Percentiles rank a stretch among this genome's conserved stretches.
These are phyloP conservation scores for Uloborus diversus DNA, from an alignment of 1,140 invertebrate species.

Conservation along the genomic window DNA sequence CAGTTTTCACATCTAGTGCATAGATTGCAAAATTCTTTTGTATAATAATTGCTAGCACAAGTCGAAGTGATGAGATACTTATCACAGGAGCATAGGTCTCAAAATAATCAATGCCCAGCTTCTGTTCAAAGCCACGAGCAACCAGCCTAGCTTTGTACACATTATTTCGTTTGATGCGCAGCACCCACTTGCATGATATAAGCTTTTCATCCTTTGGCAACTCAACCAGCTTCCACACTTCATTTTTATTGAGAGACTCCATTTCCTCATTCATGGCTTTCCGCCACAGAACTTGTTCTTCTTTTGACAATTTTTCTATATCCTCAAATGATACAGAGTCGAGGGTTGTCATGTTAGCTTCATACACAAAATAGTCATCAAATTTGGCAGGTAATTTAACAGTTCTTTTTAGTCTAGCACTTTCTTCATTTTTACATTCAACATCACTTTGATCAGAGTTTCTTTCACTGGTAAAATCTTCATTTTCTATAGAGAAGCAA, in stretches of 20 bases:
- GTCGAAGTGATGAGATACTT: background rate
- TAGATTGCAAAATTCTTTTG: slow-evolving; percentile 59
- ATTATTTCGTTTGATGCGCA: background rate
- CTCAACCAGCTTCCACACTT: slow-evolving; percentile 21
- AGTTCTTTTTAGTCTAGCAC: background rate
- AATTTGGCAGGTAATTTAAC: background rate
- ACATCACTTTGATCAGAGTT: background rate
- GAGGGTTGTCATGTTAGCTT: too few relatives aligned
- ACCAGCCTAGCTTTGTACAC: slow-evolving; percentile 65
- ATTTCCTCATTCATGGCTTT: too few relatives aligned
- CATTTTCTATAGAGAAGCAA: background rate
- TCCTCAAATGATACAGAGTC: too few relatives aligned
- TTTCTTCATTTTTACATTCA: background rate
- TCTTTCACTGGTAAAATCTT: background rate
- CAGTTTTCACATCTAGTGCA: slow-evolving; percentile 61
- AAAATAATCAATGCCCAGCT: slow-evolving; percentile 36
- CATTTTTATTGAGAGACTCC: too few relatives aligned
- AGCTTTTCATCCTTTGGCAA: slow-evolving; percentile 17
- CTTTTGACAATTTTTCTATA: too few relatives aligned
- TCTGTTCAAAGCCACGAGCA: slow-evolving; percentile 59
- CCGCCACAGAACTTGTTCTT: too few relatives aligned
- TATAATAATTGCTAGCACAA: background rate
- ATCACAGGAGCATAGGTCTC: background rate
- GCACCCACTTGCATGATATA: too few relatives aligned
- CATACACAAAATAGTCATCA: too few relatives aligned